Evolutionary conservation across 2,113 vertebrate species (phyloP), one percentile per base, ranked within the genome.

Genomic region (Chaetorhynchus papuensis): DNA sequence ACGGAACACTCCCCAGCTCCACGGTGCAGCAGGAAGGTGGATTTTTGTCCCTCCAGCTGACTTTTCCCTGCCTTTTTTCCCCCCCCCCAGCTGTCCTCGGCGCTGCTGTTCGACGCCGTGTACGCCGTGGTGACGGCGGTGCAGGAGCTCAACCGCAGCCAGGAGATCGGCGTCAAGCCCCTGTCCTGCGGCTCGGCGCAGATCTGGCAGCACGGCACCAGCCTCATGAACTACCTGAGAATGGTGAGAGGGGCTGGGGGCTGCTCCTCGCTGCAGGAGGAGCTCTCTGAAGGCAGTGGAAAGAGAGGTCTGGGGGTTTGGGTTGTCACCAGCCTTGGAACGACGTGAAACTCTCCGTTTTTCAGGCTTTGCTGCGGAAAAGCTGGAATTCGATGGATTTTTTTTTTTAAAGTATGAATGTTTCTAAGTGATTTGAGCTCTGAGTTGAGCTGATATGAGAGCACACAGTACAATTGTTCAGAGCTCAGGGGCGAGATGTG

Each of bases 161-260:
- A 99, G 97, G 99, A 99, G 85, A 99, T 99, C 3, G 99, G 99
- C 0, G 99, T 99, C 86, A 99, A 99, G 91, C 99, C 99, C 70
- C 98, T 99, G 95, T 99, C 99, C 92, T 99, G 99, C 26, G 99
- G 99, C 92, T 99, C 99, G 1, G 98, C 99, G 21, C 99, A 99
- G 97, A 99, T 99, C 97, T 99, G 99, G 99, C 99, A 99, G 96
- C 99, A 99, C 0, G 99, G 99, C 85, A 99, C 99, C 97, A 99
- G 99, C 97, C 98, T 99, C 90, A 99, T 99, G 99, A 99, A 99
- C 98, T 99, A 99, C 97, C 98, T 99, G 96, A 98, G 99, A 97
- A 99, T 99, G 99, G 99, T 99, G 98, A 99, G 99, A 63, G 92
- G 93, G 37, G 66, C 94, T 79, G 95, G 50, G 81, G 84, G 56